Evolutionary conservation across 2,113 vertebrate genomes (phyloP), one percentile per base, ranked within the genome.

Genomic region (Mola mola): DNA sequence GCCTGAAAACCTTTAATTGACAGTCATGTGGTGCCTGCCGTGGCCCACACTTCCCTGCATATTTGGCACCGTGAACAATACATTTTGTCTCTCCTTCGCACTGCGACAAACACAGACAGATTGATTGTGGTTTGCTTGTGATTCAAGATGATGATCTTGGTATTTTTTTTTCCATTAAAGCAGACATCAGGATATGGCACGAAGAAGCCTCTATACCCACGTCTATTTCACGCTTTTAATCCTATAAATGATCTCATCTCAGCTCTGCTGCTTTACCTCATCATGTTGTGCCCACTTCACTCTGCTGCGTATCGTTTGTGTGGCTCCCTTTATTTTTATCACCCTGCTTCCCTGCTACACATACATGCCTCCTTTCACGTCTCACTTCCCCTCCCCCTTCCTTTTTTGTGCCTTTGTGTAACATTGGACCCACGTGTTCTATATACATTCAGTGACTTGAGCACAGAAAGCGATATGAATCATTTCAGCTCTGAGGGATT

Each of bases 191-290:
- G 59, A 47, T 21, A 16, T 12, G 22, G 37, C 66, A 49, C 21
- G 9, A 48, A 47, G 58, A 76, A n/a, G n/a, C n/a, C 20, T 29
- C 22, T 41, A 47, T 62, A 29, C 56, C 52, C 49, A 49, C 42
- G 40, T 71, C 51, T 58, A 53, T 72, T 79, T 78, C 56, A 78
- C 61, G 49, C 72, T 67, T 28, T 52, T 51, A 75, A 65, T 79
- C 53, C 51, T 66, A 63, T 70, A 80, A 78, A 86, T 83, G 71
- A 81, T 79, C 56, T 59, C 48, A 66, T 75, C 29, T 72, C 33
- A 55, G 55, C 59, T 65, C 37, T 78, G n/a, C 64, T 48, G 62
- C 58, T 52, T 52, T 47, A 56, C 69, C 40, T 59, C 44, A 63
- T 56, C 36, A 21, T 31, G 41, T n/a, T n/a, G n/a, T n/a, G n/a